Evolutionary conservation across 2,888 invertebrate genomes (phyloP), one percentile per base, ranked within the genome.

Genomic region (Tetragnatha montana): DNA sequence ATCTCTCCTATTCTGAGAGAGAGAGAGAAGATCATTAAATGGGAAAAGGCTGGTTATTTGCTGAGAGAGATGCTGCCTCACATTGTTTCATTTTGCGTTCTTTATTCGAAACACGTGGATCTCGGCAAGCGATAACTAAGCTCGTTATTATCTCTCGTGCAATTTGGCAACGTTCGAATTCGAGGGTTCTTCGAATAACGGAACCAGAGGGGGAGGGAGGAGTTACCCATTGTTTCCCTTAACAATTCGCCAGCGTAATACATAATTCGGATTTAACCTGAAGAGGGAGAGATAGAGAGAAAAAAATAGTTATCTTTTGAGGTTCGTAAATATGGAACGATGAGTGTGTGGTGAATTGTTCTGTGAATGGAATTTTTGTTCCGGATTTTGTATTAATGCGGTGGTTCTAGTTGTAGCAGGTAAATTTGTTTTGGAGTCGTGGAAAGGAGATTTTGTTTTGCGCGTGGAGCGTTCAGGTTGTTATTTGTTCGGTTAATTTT

Each of bases 61-160:
- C 21, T 19, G 21, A 10, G 51, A 19, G 73, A 81, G 49, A 81
- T 71, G 50, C 49, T 81, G 17, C 35, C 35, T 1, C 21, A 71
- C 81, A 81, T 81, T 81, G 81, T 81, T 81, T 81, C 51, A 81
- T 71, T 81, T 51, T 14, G 49, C n/a, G n/a, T 81, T 81, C 49
- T 10, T 21, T 71, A 71, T 81, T 69, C 76, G 12, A 2, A 19
- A 6, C 76, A 50, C 76, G 76, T 21, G 50, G 19, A 49, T 22
- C 10, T 80, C 12, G 19, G 21, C 35, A 19, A 49, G 49, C 50
- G 60, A 81, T 49, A 81, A 71, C 50, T 50, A 80, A 60, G 70
- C 35, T 68, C n/a, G 47, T 70, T 81, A 22, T 71, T 81, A 70
- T 71, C 51, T 14, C 7, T 12, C 14, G 21, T 47, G 73, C 12